These are phyloP conservation scores for Tenthredo distinguenda DNA, from an alignment of 2,888 invertebrate species.

Conservation along the genomic window DNA sequence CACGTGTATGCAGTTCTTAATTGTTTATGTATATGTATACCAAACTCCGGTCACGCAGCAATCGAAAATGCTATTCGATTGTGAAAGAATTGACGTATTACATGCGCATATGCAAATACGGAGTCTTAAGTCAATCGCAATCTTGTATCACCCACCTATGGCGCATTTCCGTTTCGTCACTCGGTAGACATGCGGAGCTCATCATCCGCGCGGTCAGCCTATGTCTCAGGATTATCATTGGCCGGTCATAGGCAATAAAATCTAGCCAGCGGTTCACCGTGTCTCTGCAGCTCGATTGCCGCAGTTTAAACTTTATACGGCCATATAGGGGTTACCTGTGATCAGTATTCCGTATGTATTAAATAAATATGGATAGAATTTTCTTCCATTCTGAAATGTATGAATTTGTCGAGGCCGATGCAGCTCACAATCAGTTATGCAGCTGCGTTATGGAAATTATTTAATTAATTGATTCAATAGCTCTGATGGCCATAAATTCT, in stretches of 20 bases:
- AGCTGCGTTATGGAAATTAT: background rate
- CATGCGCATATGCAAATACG: no score
- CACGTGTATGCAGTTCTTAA: no score
- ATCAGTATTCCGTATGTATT: constrained; percentile 4
- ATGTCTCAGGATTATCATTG: background rate
- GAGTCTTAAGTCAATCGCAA: no score
- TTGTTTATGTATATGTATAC: no score
- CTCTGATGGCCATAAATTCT: background rate
- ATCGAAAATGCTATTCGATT: no score
- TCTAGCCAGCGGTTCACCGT: background rate
- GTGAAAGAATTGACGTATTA: no score
- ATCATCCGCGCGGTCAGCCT: background rate
- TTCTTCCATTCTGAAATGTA: background rate
- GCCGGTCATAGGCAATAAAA: background rate
- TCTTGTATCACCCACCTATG: background rate
- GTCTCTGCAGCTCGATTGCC: background rate
- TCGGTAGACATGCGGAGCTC: background rate
- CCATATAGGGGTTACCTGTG: background rate
- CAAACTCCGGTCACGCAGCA: no score
- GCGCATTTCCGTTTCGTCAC: background rate
- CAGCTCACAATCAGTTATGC: background rate
- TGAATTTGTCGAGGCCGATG: background rate
- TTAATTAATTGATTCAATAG: background rate
- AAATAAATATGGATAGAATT: background rate
- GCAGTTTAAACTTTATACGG: background rate